Evolutionary conservation across 2,888 invertebrate species (phyloP).

Genomic region (Andrena praecox): DNA sequence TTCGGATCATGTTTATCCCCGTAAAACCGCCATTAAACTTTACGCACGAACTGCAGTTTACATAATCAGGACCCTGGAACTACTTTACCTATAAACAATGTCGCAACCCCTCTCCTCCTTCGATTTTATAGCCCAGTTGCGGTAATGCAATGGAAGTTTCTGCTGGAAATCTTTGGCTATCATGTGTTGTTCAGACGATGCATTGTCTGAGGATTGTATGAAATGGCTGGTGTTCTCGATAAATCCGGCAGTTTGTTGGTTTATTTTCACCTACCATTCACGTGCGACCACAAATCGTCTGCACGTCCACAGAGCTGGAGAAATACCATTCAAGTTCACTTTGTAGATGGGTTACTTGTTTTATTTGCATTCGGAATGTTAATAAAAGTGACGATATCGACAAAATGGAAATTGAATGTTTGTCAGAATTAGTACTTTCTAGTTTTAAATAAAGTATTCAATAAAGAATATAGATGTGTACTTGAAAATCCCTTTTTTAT

Average conservation of each 20-base stretch:
- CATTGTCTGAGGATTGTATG: neutral
- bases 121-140: constrained; percentile 32
- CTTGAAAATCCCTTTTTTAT: too few species aligned
- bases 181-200: neutral
- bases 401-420: too few species aligned
- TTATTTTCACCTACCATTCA: neutral
- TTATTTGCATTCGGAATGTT: too few species aligned
- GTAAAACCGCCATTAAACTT: constrained; percentile 52
- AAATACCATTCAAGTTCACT: neutral
- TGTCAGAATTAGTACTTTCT: too few species aligned
- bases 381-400: too few species aligned
- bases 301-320: neutral
- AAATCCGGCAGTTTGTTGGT: neutral
- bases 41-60: constrained; percentile 53
- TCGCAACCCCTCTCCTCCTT: constrained; percentile 15
- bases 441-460: too few species aligned
- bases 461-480: too few species aligned
- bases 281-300: neutral
- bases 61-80: constrained; percentile 46
- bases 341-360: too few species aligned
- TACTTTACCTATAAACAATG: constrained; percentile 51
- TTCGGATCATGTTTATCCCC: constrained; percentile 47
- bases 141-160: constrained; percentile 19
- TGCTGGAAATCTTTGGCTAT: neutral
- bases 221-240: neutral